Conservation (phyloP, 2,888 invertebrate species). For the Hydriomena furcata region DNA sequence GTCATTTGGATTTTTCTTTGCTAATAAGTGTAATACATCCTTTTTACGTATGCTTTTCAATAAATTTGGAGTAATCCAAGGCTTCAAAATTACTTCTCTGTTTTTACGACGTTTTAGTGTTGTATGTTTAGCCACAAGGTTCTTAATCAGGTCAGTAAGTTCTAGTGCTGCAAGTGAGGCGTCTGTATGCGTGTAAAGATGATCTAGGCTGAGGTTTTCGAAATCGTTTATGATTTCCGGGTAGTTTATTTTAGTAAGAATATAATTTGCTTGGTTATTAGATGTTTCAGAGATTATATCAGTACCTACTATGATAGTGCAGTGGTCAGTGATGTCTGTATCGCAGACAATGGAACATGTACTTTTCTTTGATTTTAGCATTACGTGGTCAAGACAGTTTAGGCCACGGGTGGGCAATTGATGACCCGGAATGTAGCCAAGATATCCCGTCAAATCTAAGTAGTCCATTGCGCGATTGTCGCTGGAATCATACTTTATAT, state of each 20-base stretch:
- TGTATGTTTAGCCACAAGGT: background rate
- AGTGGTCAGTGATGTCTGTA: constrained; percentile 8
- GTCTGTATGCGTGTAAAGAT: too few relatives aligned
- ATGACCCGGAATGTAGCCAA: constrained; percentile 11
- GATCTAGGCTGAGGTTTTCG: too few relatives aligned
- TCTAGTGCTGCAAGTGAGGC: too few relatives aligned
- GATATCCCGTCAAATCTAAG: constrained; percentile 5
- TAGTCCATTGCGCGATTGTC: constrained; percentile 4
- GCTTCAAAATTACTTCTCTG: background rate
- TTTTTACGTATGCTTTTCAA: background rate
- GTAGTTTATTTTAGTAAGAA: too few relatives aligned
- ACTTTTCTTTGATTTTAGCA: background rate
- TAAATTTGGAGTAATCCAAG: constrained; percentile 12
- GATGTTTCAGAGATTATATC: too few relatives aligned
- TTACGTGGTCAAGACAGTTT: too few relatives aligned
- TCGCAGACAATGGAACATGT: constrained; percentile 1
- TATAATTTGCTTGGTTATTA: too few relatives aligned
- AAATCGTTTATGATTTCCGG: too few relatives aligned
- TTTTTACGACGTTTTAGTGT: background rate
- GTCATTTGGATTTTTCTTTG: background rate
- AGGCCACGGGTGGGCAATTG: background rate
- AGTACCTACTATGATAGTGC: constrained; percentile 6
- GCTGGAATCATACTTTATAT: background rate
- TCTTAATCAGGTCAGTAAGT: background rate
- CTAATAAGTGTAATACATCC: constrained; percentile 1